Evolutionary conservation across 2,888 invertebrate genomes (phyloP), one percentile per base, ranked within the genome.

Genomic region (Linyphia triangularis): DNA sequence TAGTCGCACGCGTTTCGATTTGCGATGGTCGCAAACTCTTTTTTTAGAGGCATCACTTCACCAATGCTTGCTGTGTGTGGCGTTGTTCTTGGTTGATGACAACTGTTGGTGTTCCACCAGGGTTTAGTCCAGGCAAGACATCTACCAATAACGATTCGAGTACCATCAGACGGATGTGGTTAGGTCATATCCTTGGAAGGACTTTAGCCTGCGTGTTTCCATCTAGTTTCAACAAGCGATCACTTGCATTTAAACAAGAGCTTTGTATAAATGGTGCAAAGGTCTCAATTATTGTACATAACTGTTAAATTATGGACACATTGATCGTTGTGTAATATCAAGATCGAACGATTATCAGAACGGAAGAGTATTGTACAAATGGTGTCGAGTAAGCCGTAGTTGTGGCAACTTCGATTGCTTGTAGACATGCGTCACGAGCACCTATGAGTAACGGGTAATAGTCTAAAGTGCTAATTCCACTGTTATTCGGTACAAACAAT

Each of bases 191-290:
- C 51, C 51, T 5, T n/a, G n/a, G 16, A n/a, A 51, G 16, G 16
- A 51, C 3, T 51, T 51, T 9, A 4, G 33, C 33, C 4, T 33
- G 9, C 33, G 9, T 51, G 51, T 2, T 51, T 13, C 1, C n/a
- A 51, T 51, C 51, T 16, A 51, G 51, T 51, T n/a, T 51, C n/a
- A 51, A 51, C 16, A 51, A 10, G 33, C 9, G 75, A 24, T 59
- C 75, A 75, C n/a, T 43, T 70, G 70, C 77, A 63, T 77, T 63
- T 37, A 63, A 40, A 37, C 24, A 40, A 37, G 77, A 77, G 77
- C 77, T 77, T 77, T 77, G 63, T 63, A 63, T 77, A 63, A 19
- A 63, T 19, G 75, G 75, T 75, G 75, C 75, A 75, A 40, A 51
- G 63, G 37, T 63, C 73, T 26, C 43, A 73, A 51, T 30, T 59